Evolutionary conservation across 2,113 vertebrate species (phyloP), one percentile per base, ranked within the genome.

Genomic region (Myrmecophaga tridactyla): DNA sequence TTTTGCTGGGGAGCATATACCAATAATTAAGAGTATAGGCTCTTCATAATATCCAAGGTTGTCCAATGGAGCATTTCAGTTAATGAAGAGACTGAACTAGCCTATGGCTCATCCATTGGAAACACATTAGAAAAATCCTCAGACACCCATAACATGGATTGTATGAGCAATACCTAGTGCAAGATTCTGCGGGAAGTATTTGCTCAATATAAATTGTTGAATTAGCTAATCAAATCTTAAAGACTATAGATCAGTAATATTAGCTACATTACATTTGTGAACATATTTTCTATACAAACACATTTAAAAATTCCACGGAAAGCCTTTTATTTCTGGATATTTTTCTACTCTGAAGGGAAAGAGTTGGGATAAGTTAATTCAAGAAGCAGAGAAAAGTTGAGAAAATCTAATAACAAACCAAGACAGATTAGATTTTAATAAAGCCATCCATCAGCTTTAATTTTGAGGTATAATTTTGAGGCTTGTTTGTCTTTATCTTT

Each of bases 271-370:
- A 43, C 51, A 80, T 53, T 85, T 89, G 34, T 56, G 12, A 36
- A 29, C 25, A 25, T 31, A 58, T 70, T 82, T 94, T 51, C 15
- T 46, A 29, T 41, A 1, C 1, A 21, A 18, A 75, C 5, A 77
- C 31, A 83, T 10, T 65, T 46, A 43, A 93, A 81, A 84, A 92
- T 67, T 31, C 2, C 51, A 31, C n/a, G 78, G 41, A 84, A 94
- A 85, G 13, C 34, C 18, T 69, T 63, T 86, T 69, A 69, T 11
- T 31, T 9, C 46, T 60, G 90, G 67, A 77, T 10, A 73, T 48
- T 3, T 87, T 90, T 78, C 4, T 29, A 6, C 7, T 3, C 31
- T 17, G n/a, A 95, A 69, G 34, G 73, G 6, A 60, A 77, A 46
- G 8, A 4, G 18, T 21, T 20, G 53, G 20, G 53, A 56, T 20